Evolutionary conservation across 2,888 invertebrate species (phyloP).

Genomic region (Drosophila koepferae): DNA sequence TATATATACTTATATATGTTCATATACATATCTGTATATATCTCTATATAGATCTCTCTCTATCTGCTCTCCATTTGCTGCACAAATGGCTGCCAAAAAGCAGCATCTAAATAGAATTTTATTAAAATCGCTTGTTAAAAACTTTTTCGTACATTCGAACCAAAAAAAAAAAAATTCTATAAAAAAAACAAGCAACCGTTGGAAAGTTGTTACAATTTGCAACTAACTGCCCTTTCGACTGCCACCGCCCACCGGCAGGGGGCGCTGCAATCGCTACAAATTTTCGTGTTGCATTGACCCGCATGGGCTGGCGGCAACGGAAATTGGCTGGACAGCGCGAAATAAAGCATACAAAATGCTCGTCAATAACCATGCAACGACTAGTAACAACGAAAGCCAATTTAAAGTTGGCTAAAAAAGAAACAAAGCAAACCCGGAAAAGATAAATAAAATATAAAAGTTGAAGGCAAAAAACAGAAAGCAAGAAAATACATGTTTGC

Average conservation of each 20-base stretch:
- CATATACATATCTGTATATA: neutral
- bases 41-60: neutral
- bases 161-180: constrained; percentile 29
- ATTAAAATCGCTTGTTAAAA: constrained; percentile 81
- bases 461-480: neutral
- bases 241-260: neutral
- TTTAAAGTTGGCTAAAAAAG: constrained; percentile 57
- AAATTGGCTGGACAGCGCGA: constrained; percentile 71
- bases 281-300: constrained; percentile 48
- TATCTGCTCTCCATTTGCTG: constrained; percentile 17
- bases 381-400: constrained; percentile 64
- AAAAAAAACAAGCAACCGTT: neutral
- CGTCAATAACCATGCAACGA: constrained; percentile 69
- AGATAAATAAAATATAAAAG: constrained; percentile 32
- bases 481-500: constrained; percentile 20
- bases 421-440: neutral
- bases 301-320: constrained; percentile 65
- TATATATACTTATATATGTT: neutral
- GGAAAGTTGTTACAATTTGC: constrained; percentile 51
- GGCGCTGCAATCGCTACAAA: neutral
- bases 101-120: constrained; percentile 75
- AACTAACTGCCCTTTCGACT: neutral
- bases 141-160: constrained; percentile 44
- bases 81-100: constrained; percentile 61
- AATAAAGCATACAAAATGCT: constrained; percentile 73